These are phyloP conservation scores for Tetranychus piercei DNA, from an alignment of 2,888 invertebrate species.

Conservation along the genomic window DNA sequence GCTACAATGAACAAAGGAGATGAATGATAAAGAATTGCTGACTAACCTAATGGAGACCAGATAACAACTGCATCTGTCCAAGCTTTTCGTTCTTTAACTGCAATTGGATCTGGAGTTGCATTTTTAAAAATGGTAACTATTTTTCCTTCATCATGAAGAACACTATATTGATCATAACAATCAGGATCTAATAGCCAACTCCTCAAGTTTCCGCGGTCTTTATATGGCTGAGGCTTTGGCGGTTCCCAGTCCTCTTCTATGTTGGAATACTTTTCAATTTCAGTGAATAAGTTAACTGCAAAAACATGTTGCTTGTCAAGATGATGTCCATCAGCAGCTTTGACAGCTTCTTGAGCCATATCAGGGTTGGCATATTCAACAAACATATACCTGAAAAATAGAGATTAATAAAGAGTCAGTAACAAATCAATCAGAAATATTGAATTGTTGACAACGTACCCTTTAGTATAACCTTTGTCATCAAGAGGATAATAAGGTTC, in stretches of 20 bases:
- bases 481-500: constrained; percentile 61
- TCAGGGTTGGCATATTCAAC: constrained; percentile 67
- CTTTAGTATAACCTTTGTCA: constrained; percentile 66
- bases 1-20: not conserved
- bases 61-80: constrained; percentile 47
- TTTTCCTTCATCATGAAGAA: constrained; percentile 61
- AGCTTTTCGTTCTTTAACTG: constrained; percentile 52
- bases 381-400: constrained; percentile 52
- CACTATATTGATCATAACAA: constrained; percentile 84
- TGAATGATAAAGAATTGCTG: not conserved
- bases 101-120: constrained; percentile 61
- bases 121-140: constrained; percentile 75
- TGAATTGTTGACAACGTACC: constrained; percentile 35
- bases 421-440: not conserved
- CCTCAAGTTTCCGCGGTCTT: constrained; percentile 76
- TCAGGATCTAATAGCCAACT: constrained; percentile 82
- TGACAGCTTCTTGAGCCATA: constrained; percentile 72
- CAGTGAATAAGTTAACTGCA: constrained; percentile 77
- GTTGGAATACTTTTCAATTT: constrained; percentile 78
- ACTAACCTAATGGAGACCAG: constrained; percentile 64
- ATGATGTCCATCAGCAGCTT: constrained; percentile 59
- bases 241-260: constrained; percentile 84
- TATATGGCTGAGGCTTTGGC: constrained; percentile 69
- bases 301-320: constrained; percentile 90
- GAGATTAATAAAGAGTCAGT: constrained; percentile 17